Percentiles rank a stretch among this genome's conserved stretches.
phyloP scores from a whole-genome alignment of 2,113 vertebrate genomes.

The Circaetus gallicus region DNA sequence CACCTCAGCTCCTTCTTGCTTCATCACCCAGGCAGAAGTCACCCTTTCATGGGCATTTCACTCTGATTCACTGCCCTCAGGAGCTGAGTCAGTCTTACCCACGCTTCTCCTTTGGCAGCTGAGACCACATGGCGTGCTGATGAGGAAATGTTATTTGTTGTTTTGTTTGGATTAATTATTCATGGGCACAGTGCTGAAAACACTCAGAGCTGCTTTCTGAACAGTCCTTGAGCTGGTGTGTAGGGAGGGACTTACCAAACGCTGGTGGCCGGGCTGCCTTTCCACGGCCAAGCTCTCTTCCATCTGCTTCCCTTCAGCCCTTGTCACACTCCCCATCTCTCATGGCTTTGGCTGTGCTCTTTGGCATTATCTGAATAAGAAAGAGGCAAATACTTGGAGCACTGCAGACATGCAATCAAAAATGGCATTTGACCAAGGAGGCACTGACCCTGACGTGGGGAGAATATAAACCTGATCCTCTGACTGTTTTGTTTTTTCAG shows the following conservation, averaged over 20 bases:
- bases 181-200: neutral
- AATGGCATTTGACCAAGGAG: neutral
- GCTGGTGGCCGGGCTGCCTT: neutral
- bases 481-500: neutral
- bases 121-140: neutral
- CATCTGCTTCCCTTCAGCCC: constrained; percentile 42
- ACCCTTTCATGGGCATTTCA: neutral
- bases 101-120: neutral
- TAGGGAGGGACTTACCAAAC: constrained; percentile 4
- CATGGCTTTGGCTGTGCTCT: constrained; percentile 1
- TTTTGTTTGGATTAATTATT: constrained; percentile 6
- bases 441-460: neutral
- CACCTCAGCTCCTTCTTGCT: neutral
- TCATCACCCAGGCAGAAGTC: neutral
- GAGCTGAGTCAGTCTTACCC: neutral
- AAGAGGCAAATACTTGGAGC: neutral
- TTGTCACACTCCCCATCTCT: neutral
- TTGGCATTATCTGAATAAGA: constrained; percentile 43
- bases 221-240: neutral
- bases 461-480: neutral
- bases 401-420: neutral
- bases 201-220: neutral
- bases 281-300: neutral
- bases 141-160: constrained; percentile 1
- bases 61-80: neutral